Conservation (phyloP, 2,797 vertebrate genomes). For the Mallotus villosus region DNA sequence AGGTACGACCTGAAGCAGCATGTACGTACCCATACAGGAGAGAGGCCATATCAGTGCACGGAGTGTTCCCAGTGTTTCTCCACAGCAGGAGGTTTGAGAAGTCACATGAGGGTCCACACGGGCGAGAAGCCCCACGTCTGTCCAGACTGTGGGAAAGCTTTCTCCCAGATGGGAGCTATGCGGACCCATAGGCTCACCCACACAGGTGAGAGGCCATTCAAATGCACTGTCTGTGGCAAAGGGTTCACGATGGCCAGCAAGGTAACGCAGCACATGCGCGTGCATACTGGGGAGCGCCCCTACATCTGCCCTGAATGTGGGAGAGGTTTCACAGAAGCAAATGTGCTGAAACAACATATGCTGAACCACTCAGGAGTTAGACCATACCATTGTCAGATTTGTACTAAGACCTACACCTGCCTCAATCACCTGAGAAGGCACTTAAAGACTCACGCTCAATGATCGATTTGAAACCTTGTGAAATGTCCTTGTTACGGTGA, state of each 20-base stretch:
- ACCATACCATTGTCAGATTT: slow-evolving; percentile 75
- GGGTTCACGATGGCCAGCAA: slow-evolving; percentile 74
- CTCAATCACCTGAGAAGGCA: slow-evolving; percentile 75
- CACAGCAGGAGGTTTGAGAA: slow-evolving; percentile 68
- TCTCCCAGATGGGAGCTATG: slow-evolving; percentile 74
- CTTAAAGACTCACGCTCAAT: slow-evolving; percentile 71
- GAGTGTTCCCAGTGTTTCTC: slow-evolving; percentile 75
- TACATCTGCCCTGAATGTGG: slow-evolving; percentile 74
- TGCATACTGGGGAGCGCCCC: slow-evolving; percentile 69
- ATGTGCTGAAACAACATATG: slow-evolving; percentile 75
- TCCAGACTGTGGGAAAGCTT: slow-evolving; percentile 72
- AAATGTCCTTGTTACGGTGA: too few species aligned
- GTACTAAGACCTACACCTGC: slow-evolving; percentile 76
- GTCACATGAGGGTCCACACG: slow-evolving; percentile 72
- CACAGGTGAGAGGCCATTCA: slow-evolving; percentile 71
- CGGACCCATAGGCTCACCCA: slow-evolving; percentile 74
- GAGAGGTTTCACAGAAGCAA: slow-evolving; percentile 72
- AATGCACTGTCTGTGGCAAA: slow-evolving; percentile 70
- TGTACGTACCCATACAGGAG: slow-evolving; percentile 74
- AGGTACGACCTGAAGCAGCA: slow-evolving; percentile 74
- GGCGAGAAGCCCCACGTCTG: slow-evolving; percentile 72
- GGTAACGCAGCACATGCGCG: slow-evolving; percentile 72
- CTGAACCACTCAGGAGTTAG: slow-evolving; percentile 74
- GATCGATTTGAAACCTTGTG: slow-evolving; percentile 33
- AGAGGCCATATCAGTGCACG: slow-evolving; percentile 73